Evolutionary conservation across 2,113 vertebrate genomes (phyloP).

Genomic region (Plotosus lineatus): DNA sequence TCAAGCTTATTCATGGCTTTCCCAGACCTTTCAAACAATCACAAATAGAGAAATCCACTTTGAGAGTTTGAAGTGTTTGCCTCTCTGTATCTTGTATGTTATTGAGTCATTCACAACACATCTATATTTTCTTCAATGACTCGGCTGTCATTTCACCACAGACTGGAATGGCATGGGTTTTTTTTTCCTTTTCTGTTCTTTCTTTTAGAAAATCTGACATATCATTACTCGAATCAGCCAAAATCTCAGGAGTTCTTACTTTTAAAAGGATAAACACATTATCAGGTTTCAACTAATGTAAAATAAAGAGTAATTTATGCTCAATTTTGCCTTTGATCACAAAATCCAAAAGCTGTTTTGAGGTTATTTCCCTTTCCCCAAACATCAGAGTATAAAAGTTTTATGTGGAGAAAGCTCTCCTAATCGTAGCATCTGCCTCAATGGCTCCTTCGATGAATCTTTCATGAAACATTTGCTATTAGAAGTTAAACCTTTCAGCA

Average conservation of each 20-base stretch:
- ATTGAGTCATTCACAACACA: not conserved
- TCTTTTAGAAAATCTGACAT: not conserved
- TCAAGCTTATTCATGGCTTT: not conserved
- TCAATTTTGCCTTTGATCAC: not conserved
- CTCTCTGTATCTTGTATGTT: not conserved
- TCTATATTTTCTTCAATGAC: not conserved
- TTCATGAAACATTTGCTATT: not conserved
- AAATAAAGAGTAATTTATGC: constrained; percentile 8
- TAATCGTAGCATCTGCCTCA: not conserved
- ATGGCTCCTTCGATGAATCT: not conserved
- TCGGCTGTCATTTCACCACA: not conserved
- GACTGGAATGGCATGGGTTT: not conserved
- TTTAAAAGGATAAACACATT: not conserved
- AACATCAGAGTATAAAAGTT: not conserved
- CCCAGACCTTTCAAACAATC: not conserved
- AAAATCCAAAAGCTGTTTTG: not conserved
- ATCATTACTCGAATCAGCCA: not conserved
- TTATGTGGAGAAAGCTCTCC: constrained; percentile 17
- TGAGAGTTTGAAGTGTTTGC: not conserved
- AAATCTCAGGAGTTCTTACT: not conserved
- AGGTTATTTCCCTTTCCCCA: constrained; percentile 17
- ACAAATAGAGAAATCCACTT: not conserved
- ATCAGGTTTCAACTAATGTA: constrained; percentile 44
- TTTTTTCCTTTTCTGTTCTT: no score
- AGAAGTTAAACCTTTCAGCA: not conserved